phyloP scores from a whole-genome alignment of 2,113 vertebrate genomes.

The Stigmatopora argus region DNA sequence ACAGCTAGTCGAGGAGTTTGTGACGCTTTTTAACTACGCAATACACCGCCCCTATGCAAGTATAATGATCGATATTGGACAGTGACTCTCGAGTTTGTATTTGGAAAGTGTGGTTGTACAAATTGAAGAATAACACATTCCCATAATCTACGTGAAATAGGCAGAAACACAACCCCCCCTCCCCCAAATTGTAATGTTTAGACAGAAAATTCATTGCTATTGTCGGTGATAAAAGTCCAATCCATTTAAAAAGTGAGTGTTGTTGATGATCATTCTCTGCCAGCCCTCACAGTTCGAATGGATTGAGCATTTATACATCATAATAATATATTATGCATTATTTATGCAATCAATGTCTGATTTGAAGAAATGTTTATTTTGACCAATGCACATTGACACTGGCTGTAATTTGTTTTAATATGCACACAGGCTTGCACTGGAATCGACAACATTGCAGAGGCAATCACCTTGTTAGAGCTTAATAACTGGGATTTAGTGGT shows the following conservation, averaged over 20 bases:
- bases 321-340: too few relatives aligned
- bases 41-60: background rate
- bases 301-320: too few relatives aligned
- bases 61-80: background rate
- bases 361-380: background rate
- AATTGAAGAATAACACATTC: too few relatives aligned
- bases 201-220: background rate
- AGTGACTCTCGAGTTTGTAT: background rate
- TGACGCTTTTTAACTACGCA: background rate
- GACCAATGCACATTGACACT: background rate
- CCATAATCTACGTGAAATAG: background rate
- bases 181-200: too few relatives aligned
- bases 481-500: conserved; percentile 99
- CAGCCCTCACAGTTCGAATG: too few relatives aligned
- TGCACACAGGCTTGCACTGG: conserved; percentile 90
- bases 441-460: conserved; percentile 99
- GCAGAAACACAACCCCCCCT: background rate
- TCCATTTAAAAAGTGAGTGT: too few relatives aligned
- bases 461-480: conserved; percentile 96
- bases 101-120: background rate
- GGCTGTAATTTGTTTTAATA: background rate
- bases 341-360: too few relatives aligned
- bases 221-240: too few relatives aligned
- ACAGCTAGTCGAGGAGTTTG: background rate
- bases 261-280: too few relatives aligned